Base-by-base conservation (phyloP, 2,888 invertebrate genomes). In the Andrena praecox region DNA sequence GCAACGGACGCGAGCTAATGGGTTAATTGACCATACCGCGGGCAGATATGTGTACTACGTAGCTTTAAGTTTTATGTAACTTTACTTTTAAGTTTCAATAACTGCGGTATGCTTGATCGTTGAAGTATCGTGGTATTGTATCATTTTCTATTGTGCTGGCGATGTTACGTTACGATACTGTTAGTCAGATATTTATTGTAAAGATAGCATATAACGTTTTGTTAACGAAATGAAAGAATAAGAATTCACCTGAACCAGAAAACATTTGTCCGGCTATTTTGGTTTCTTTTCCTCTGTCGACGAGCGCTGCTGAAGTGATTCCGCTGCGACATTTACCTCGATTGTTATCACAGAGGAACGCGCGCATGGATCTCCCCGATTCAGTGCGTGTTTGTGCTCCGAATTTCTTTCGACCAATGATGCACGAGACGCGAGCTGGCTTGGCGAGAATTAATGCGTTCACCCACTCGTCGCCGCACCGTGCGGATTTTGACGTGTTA, bases 1-100 rank as follows among this genome's bases (percentile, higher is more conserved):
- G 35, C 24, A 60, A 60, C 52, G 59, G 67, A 77, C 59, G 54
- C 12, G 12, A 29, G 48, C 20, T 52, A 76, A 80, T 83, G 85
- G 75, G 77, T 81, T 81, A 85, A 87, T 87, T 78, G 83, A 83
- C 66, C 63, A 42, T 66, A 74, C 80, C 68, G 80, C 71, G 62
- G 63, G 27, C 74, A 64, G 29, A 69, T 27, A 83, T 69, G 48
- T 64, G 67, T 67, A 82, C 33, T 56, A 50, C 80, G 66, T 80
- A 63, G 63, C 27, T 31, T 66, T 66, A 68, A 42, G 16, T 56
- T 62, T 27, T 60, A 64, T 31, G 42, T 73, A 80, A 24, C 24
- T 24, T 62, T 62, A 42, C 66, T 63, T 42, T 42, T 42, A 16
- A 42, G 5, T 1, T 42, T 42, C 42, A 42, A 42, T 42, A 42